Percentiles rank a stretch among this genome's conserved stretches.
These are phyloP conservation scores for Eupithecia tripunctaria DNA, from an alignment of 2,888 invertebrate species.

Conservation along the genomic window DNA sequence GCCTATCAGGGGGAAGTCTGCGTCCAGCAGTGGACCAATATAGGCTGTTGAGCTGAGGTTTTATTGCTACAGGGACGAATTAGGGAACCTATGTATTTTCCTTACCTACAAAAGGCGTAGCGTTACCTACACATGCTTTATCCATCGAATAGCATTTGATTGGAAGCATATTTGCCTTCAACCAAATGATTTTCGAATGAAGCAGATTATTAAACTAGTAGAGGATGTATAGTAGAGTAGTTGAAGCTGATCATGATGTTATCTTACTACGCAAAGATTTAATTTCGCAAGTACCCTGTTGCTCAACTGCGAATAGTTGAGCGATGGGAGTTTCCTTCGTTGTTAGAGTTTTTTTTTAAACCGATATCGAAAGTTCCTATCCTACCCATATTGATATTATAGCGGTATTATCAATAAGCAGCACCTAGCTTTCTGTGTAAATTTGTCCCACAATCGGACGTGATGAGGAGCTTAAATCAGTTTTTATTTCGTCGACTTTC, in stretches of 20 bases:
- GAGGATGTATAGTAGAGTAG: not conserved
- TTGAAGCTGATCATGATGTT: not conserved
- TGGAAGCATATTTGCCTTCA: not conserved
- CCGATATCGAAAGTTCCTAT: not conserved
- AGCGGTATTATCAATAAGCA: not conserved
- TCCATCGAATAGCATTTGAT: not conserved
- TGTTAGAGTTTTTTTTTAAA: not conserved
- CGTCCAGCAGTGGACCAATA: too few species aligned
- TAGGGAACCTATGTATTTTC: not conserved
- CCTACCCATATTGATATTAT: not conserved
- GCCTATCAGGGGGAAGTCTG: too few species aligned
- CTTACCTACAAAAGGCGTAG: not conserved
- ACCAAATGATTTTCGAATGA: too few species aligned
- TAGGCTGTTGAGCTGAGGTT: too few species aligned
- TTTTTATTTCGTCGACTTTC: constrained; percentile 61
- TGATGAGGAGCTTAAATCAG: constrained; percentile 49
- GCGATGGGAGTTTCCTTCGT: not conserved
- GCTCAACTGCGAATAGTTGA: too few species aligned
- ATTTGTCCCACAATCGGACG: constrained; percentile 44
- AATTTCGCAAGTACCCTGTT: too few species aligned
- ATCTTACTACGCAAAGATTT: not conserved
- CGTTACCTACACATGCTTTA: not conserved
- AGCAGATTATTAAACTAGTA: too few species aligned
- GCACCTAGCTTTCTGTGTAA: constrained; percentile 11
- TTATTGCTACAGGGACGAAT: not conserved